Conservation (phyloP, 2,113 vertebrate species). For the Todiramphus chloris region DNA sequence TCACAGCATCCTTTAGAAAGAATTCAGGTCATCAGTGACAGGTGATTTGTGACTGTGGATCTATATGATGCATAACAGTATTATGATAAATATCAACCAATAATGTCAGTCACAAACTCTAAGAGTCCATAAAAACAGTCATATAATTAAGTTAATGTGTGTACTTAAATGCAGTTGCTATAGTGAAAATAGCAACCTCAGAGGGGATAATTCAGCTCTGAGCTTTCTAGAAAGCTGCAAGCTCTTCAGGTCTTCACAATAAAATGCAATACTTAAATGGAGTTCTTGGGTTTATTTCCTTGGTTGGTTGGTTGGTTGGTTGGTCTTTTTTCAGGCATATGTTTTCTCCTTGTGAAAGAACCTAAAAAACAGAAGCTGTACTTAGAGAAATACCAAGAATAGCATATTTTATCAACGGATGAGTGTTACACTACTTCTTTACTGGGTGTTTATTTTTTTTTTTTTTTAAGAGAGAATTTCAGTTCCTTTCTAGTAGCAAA, state of each 20-base stretch:
- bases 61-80: background rate
- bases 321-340: background rate
- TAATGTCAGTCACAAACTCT: background rate
- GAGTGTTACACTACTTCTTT: background rate
- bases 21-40: background rate
- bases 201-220: background rate
- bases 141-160: background rate
- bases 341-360: background rate
- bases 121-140: background rate
- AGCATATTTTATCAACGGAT: background rate
- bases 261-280: background rate
- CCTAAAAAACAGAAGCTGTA: background rate
- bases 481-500: background rate
- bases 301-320: background rate
- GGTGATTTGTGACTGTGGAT: background rate
- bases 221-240: background rate
- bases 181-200: background rate
- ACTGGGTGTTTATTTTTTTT: background rate
- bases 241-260: background rate
- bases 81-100: background rate
- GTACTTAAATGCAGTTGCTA: background rate
- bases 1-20: background rate
- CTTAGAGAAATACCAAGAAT: background rate
- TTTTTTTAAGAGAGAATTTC: background rate
- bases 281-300: background rate